Evolutionary conservation across 1,140 invertebrate species (phyloP), one percentile per base, ranked within the genome.

Genomic region (Lepidurus packardi): DNA sequence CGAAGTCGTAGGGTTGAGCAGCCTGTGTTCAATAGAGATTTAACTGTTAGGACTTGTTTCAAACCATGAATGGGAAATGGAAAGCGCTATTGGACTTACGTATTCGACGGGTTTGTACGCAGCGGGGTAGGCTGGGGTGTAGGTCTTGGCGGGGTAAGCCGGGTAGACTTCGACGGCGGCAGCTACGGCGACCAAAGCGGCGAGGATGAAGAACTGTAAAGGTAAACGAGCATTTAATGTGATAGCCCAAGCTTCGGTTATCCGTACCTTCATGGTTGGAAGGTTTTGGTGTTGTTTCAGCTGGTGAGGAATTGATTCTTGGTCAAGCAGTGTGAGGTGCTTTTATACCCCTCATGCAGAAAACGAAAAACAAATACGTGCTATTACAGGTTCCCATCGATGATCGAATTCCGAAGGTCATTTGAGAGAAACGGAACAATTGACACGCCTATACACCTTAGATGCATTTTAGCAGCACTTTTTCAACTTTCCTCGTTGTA

Each of bases 1-100:
- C 80, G 79, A 82, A 83, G 47, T 80, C 53, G 80, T 83, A 83
- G 6, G 82, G 82, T 45, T 80, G 47, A 0, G 77, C 43, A 73
- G 65, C 65, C 65, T 78, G 7, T 21, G 25, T 34, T 34, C 2
- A 34, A 10, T n/a, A 78, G 42, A 47, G 25, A n/a, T 11, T 1
- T 16, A 10, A 16, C 16, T 5, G 16, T 47, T 47, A 47, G 16
- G 45, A 16, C 45, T 47, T 47, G 45, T 47, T 47, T 47, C 45
- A 34, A 34, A 1, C 45, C 16, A 16, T 10, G 45, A 47, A 47
- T 47, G 16, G 1, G 1, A 11, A 47, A 16, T 16, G 1, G 1
- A 47, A 11, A 3, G 1, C 16, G 45, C 0, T 5, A 7, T 13
- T 65, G 9, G 16, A 65, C 53, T 65, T 65, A 65, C 53, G 53